A percentile compares a stretch with the other conserved stretches of the same genome.
These are phyloP conservation scores for Tetheella fluctuosa DNA, from an alignment of 2,888 invertebrate species.

Conservation along the genomic window DNA sequence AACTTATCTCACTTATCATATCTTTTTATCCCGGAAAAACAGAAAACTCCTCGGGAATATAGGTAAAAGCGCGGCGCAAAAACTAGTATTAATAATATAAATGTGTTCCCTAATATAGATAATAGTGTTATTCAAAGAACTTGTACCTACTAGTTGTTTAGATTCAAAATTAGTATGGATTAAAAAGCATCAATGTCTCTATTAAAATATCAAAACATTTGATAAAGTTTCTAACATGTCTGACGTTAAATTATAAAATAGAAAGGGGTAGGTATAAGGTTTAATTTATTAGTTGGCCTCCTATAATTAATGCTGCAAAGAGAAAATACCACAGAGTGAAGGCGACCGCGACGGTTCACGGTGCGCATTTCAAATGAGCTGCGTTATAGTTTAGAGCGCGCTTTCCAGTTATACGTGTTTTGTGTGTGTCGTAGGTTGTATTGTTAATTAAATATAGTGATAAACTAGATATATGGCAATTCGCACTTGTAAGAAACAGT, in stretches of 20 bases:
- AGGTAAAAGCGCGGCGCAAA: too few species aligned
- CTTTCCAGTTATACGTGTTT: slow-evolving; percentile 23
- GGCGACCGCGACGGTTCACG: slow-evolving; percentile 19
- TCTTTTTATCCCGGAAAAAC: too few species aligned
- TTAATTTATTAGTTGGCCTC: slow-evolving; percentile 20
- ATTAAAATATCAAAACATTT: not conserved
- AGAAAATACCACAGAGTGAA: slow-evolving; percentile 35
- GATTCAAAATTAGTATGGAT: too few species aligned
- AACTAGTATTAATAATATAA: too few species aligned
- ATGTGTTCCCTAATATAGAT: too few species aligned
- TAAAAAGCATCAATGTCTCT: too few species aligned
- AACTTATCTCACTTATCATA: too few species aligned
- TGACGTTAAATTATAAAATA: not conserved
- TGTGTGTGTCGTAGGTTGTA: slow-evolving; percentile 15
- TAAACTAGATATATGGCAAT: not conserved
- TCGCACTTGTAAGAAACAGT: not conserved
- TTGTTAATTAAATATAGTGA: not conserved
- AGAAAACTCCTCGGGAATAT: too few species aligned
- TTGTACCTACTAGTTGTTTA: too few species aligned
- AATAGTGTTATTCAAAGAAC: too few species aligned
- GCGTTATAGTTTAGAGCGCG: slow-evolving; percentile 19
- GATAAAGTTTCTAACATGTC: not conserved
- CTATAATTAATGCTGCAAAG: slow-evolving; percentile 43
- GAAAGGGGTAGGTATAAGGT: too few species aligned
- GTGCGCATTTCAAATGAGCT: slow-evolving; percentile 43